These are phyloP conservation scores for Onychomys leucogaster DNA, from an alignment of 2,797 vertebrate genomes.

Conservation along the genomic window DNA sequence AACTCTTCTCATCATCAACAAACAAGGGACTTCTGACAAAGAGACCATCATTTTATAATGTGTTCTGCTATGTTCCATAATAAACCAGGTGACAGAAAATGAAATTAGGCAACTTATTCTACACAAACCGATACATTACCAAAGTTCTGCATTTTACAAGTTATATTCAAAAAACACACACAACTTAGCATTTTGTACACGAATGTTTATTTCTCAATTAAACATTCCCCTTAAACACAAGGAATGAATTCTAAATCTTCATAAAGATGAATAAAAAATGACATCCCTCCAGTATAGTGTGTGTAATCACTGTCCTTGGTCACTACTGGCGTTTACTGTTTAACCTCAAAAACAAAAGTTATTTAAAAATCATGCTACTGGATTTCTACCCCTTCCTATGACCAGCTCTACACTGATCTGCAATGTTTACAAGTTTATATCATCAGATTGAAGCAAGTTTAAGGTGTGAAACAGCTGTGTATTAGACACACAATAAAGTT, in stretches of 20 bases:
- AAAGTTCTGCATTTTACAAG: constrained; percentile 85
- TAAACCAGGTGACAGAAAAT: constrained; percentile 88
- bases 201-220: constrained; percentile 99
- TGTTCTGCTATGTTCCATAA: constrained; percentile 86
- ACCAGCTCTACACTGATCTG: constrained; percentile 87
- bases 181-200: constrained; percentile 94
- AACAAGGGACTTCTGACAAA: constrained; percentile 76
- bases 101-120: constrained; percentile 87
- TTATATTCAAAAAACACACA: constrained; percentile 88
- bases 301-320: constrained; percentile 89
- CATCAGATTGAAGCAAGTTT: constrained; percentile 87
- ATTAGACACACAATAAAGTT: constrained; percentile 90
- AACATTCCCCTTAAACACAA: constrained; percentile 95
- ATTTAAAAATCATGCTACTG: constrained; percentile 91
- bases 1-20: constrained; percentile 60
- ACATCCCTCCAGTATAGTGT: constrained; percentile 87
- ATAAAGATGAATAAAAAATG: constrained; percentile 89
- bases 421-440: constrained; percentile 88
- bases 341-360: constrained; percentile 90
- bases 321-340: constrained; percentile 89
- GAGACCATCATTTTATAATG: constrained; percentile 72
- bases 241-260: constrained; percentile 91
- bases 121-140: constrained; percentile 87
- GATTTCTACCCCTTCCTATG: constrained; percentile 87
- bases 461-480: constrained; percentile 88